Base-by-base conservation (phyloP, 2,113 vertebrate genomes). In the Caracal caracal region DNA sequence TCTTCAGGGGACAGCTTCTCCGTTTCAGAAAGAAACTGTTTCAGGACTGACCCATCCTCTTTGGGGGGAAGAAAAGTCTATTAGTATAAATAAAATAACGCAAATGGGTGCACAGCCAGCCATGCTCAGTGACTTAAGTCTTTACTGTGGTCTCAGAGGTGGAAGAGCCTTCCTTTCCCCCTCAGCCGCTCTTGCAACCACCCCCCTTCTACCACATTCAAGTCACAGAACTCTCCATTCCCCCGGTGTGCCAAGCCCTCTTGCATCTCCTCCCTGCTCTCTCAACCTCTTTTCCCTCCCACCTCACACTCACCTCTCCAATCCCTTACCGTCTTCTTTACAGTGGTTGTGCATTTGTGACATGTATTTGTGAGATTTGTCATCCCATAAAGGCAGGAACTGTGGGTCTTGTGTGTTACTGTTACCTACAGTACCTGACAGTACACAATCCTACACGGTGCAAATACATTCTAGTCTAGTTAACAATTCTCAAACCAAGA, bases 21-120 rank as follows among this genome's bases (percentile, higher is more conserved):
- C 0, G 99, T 99, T 94, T 99, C 99, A 88, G 99, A 99, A 16
- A 99, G 99, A 97, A 99, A 99, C 78, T 98, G 99, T 98, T 99
- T 99, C 98, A 99, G 97, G 84, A 98, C 98, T 47, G 99, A 99
- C 20, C 98, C 98, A 88, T 98, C 97, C 79, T 99, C 99, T 99
- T 97, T 79, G 90, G 65, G 37, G 40, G 30, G 47, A 53, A 80
- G 81, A 83, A 0, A 15, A 5, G 71, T 3, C 0, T 1, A 10
- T 88, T 59, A 84, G 28, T 28, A 49, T 0, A 68, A 37, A 35
- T 20, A 49, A 66, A 76, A 59, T 49, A 15, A 17, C 11, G 35
- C 9, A 68, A 49, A 79, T 7, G 0, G 20, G 5, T 1, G 4
- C 33, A 70, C 1, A 20, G 49, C n/a, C 17, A 0, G 80, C 51